Conservation (phyloP, 2,113 vertebrate species). For the Acrocephalus kingi region DNA sequence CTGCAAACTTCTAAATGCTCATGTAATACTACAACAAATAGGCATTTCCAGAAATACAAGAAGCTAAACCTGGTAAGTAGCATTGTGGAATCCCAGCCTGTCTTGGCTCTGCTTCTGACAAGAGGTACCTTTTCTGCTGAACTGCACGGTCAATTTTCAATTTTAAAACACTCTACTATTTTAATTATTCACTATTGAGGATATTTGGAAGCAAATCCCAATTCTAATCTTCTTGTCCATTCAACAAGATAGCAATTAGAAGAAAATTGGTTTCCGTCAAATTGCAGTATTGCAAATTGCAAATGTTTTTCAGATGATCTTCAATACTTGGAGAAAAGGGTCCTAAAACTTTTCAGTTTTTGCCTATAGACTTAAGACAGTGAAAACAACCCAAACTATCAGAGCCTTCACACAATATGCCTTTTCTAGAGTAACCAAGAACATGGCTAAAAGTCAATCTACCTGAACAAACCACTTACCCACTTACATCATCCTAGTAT, state of each 20-base stretch:
- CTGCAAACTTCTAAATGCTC: background rate
- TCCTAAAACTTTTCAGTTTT: background rate
- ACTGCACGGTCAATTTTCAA: background rate
- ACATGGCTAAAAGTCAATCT: background rate
- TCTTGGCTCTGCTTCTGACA: conserved; percentile 29
- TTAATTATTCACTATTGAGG: background rate
- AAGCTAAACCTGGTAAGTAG: conserved; percentile 38
- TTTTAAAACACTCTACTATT: conserved; percentile 7
- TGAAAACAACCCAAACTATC: background rate
- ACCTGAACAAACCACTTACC: background rate
- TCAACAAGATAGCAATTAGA: background rate
- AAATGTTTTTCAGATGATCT: background rate
- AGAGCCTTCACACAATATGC: background rate
- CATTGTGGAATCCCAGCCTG: conserved; percentile 54
- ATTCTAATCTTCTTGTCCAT: background rate
- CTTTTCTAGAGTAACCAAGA: background rate
- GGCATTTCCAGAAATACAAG: conserved; percentile 61
- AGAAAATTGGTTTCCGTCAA: background rate
- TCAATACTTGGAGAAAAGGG: background rate
- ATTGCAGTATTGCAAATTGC: background rate
- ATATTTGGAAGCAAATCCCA: background rate
- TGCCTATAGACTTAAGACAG: background rate
- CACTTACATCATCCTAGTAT: background rate
- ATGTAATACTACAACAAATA: background rate
- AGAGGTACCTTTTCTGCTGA: conserved; percentile 31